Conservation (phyloP, 1,140 invertebrate species). For the Megalonaias nervosa region DNA sequence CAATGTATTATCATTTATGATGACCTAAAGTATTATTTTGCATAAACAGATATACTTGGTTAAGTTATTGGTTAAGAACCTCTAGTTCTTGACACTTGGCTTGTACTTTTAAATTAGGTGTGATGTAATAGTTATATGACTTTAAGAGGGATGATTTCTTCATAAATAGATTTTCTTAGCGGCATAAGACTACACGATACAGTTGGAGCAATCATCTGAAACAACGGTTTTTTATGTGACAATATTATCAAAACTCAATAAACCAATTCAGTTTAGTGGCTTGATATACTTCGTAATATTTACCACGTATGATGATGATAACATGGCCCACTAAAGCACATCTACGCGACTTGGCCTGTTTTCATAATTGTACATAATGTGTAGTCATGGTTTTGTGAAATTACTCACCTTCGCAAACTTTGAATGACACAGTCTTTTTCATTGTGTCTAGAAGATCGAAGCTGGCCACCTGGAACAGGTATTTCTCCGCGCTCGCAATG, state of each 20-base stretch:
- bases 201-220: too few relatives aligned
- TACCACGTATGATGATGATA: not conserved
- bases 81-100: too few relatives aligned
- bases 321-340: not conserved
- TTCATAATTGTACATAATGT: too few relatives aligned
- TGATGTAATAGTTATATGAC: too few relatives aligned
- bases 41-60: not conserved
- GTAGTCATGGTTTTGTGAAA: too few relatives aligned
- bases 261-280: not conserved
- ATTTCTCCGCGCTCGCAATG: conserved; percentile 40
- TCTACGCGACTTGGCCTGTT: too few relatives aligned
- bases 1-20: conserved; percentile 25
- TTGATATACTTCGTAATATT: not conserved
- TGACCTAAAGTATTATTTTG: conserved; percentile 20
- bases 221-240: not conserved
- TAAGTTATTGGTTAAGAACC: not conserved
- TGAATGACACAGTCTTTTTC: conserved; percentile 20
- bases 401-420: conserved; percentile 29
- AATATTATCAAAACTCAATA: not conserved
- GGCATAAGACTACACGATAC: too few relatives aligned
- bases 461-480: conserved; percentile 39
- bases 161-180: too few relatives aligned
- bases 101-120: too few relatives aligned
- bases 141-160: conserved; percentile 6
- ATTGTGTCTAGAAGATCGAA: conserved; percentile 38